Base-by-base conservation (phyloP, 2,113 vertebrate species). In the Erpornis zantholeuca region DNA sequence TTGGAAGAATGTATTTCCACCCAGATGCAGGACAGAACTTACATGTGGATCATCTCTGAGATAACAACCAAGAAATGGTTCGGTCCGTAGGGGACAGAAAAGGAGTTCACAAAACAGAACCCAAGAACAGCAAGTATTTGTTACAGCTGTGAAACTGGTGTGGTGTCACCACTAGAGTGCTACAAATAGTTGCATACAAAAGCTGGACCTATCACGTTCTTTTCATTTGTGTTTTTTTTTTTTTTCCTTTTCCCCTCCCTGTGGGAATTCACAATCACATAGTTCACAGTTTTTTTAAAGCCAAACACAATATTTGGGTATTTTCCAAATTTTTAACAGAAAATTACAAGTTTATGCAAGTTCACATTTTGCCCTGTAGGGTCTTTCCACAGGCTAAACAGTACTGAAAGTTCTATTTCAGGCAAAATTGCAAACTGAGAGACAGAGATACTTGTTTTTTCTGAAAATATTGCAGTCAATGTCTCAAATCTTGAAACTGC, bases 241-340 rank as follows among this genome's bases (percentile, higher is more conserved):
- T 45, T 24, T 18, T 22, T 0, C 3, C 23, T 38, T 44, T 0
- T 3, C 14, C 28, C 7, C 10, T 71, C 15, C 16, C 17, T 28
- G 8, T 36, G 53, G 91, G 44, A 79, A 61, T 60, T 69, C 14
- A 36, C 25, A 21, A 56, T 35, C 15, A 20, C 11, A 40, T 9
- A 3, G 47, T 42, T 40, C 44, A 44, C 31, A 10, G 8, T 3
- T 70, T 82, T 86, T 84, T 81, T 38, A 25, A 75, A 82, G 44
- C 2, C 15, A 36, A 70, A 54, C 31, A 68, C 15, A 59, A 84
- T 14, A 49, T 68, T 9, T 45, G 53, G 7, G 12, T 31, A 12
- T 72, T 79, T 84, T 15, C 36, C 35, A 36, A 8, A 18, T 82
- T 78, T 84, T 57, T 18, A 49, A 71, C 77, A 31, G 35, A 59